Percentiles rank a stretch among this genome's conserved stretches.
phyloP scores from a whole-genome alignment of 2,113 vertebrate species.

The Semnornis frantzii region DNA sequence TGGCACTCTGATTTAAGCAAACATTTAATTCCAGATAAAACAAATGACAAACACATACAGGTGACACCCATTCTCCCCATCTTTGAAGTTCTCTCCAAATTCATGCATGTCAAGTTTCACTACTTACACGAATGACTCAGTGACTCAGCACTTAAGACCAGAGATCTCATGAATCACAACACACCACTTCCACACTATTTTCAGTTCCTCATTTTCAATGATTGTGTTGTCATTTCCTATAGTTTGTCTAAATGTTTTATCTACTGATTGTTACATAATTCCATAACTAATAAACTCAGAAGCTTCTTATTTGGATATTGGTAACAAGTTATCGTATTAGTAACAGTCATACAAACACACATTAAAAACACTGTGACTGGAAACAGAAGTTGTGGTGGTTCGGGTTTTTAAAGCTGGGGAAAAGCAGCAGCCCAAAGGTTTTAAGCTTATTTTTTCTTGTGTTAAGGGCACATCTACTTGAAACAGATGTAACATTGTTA shows the following conservation, averaged over 20 bases:
- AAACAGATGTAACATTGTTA: neutral
- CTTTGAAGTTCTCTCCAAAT: neutral
- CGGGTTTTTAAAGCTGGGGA: neutral
- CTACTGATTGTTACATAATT: neutral
- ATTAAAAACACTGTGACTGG: rapidly evolving
- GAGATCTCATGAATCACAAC: neutral
- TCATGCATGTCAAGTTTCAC: neutral
- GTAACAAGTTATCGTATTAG: neutral
- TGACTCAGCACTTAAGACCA: neutral
- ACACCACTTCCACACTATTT: neutral
- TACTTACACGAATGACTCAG: neutral
- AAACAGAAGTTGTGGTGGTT: neutral
- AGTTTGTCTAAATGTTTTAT: neutral
- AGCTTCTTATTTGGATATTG: neutral
- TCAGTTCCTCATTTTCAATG: neutral
- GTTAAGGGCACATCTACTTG: neutral
- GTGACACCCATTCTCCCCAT: neutral
- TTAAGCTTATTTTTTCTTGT: neutral
- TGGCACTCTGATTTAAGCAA: neutral
- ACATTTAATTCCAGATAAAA: neutral
- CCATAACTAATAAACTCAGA: neutral
- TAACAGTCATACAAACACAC: neutral
- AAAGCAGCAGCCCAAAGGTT: neutral
- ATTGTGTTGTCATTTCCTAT: neutral
- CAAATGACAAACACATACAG: neutral